Evolutionary conservation across 1,140 invertebrate genomes (phyloP), one percentile per base, ranked within the genome.

Genomic region (Megathymus violae): DNA sequence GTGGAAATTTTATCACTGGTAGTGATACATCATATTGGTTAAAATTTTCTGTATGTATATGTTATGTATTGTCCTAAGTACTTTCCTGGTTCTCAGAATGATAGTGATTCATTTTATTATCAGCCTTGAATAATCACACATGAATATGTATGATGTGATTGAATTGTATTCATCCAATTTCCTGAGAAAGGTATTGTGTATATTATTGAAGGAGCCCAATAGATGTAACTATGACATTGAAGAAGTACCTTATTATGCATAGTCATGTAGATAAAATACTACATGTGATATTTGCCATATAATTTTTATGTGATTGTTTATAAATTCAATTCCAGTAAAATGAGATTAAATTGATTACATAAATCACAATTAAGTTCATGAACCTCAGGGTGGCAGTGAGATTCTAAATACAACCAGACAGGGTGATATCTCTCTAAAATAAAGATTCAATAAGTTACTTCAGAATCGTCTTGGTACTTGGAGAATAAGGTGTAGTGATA

Each of bases 271-370:
- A 4, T 22, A 9, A 34, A 17, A 34, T 16, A 17, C 13, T 34
- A 34, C 27, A 48, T 15, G 46, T 43, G 41, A 43, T 27, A 62
- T 68, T 65, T 71, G 64, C 64, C 62, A 70, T 70, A 64, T 60
- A 41, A 27, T 60, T 48, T 64, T 56, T 56, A 64, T 52, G 5
- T 27, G 16, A 58, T 44, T 36, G 41, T 34, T 16, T 46, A 13
- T 59, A 44, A 36, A 59, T 38, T 60, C 19, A 38, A 11, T 17
- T 44, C 13, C 13, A 10, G 25, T 16, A 9, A 44, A 17, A 44
- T 62, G 40, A 52, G 31, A 50, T 47, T 27, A 27, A 11, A 40
- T 48, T 50, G 16, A 48, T 14, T 51, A 27, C 14, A 48, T 48
- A 40, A 56, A 48, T 50, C 10, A 38, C 19, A 64, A 54, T 34